Percentiles rank a stretch among this genome's conserved stretches.
Evolutionary conservation across 2,797 vertebrate genomes (phyloP).

Genomic region (Neomorphus geoffroyi): DNA sequence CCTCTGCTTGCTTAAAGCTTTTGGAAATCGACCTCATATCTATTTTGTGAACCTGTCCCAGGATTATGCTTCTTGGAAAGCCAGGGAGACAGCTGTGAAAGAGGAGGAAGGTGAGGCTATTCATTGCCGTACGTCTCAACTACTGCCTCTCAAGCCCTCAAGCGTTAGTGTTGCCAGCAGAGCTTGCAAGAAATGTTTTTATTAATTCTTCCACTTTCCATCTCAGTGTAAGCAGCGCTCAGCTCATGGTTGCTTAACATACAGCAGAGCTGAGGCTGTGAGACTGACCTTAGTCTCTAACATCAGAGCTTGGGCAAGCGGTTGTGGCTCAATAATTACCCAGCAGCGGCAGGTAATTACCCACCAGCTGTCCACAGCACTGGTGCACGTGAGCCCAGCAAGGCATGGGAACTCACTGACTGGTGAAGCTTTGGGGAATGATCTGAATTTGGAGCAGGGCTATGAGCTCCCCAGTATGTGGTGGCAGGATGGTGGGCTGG

Average conservation of each 20-base stretch:
- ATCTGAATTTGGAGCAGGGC: neutral
- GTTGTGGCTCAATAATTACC: neutral
- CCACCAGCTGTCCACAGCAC: rapidly evolving
- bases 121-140: neutral
- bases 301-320: neutral
- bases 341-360: too few species aligned
- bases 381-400: neutral
- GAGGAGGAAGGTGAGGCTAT: conserved; percentile 78
- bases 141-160: neutral
- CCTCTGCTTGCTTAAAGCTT: conserved; percentile 84
- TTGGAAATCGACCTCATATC: conserved; percentile 82
- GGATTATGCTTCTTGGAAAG: conserved; percentile 78
- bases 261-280: neutral
- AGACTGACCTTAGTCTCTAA: neutral
- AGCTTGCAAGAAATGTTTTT: neutral
- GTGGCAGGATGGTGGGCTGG: neutral
- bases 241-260: neutral
- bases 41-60: conserved; percentile 84
- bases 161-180: rapidly evolving
- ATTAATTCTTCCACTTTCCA: neutral
- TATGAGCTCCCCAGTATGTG: too few species aligned
- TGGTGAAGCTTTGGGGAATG: rapidly evolving
- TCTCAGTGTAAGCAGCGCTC: neutral
- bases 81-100: conserved; percentile 69
- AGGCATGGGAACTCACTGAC: neutral